phyloP scores from a whole-genome alignment of 2,888 invertebrate species.

The Resseliella maxima region DNA sequence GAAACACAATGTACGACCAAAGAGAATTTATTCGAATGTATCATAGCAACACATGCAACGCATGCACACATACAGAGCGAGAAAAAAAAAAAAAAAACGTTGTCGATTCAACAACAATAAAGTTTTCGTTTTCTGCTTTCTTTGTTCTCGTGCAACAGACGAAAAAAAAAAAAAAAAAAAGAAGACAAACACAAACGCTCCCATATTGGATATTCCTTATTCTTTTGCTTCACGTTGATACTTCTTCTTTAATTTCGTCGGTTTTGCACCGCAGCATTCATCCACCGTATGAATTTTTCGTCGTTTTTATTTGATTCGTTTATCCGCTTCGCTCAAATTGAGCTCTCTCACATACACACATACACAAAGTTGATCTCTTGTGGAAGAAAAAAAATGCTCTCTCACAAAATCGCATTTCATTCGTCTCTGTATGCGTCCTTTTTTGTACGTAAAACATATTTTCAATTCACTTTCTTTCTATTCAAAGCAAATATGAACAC shows the following conservation, averaged over 20 bases:
- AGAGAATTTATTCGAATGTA: not conserved
- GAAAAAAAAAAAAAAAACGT: too few species aligned
- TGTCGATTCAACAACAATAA: constrained; percentile 11
- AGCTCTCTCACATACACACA: not conserved
- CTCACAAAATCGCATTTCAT: not conserved
- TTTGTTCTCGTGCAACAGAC: constrained; percentile 37
- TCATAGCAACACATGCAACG: constrained; percentile 9
- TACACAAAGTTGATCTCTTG: too few species aligned
- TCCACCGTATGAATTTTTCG: not conserved
- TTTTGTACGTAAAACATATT: not conserved
- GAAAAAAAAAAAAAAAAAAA: too few species aligned
- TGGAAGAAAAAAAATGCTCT: too few species aligned
- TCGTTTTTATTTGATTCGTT: not conserved
- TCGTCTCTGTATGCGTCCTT: not conserved
- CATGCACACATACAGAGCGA: not conserved
- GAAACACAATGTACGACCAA: not conserved
- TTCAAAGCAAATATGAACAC: not conserved
- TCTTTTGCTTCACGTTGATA: not conserved
- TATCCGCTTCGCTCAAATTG: not conserved
- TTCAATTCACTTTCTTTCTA: not conserved
- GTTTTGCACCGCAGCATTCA: not conserved
- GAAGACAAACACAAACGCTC: too few species aligned
- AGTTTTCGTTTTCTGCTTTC: constrained; percentile 39
- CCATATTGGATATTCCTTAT: not conserved
- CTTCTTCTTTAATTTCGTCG: not conserved